Percentiles rank a stretch among this genome's conserved stretches.
Conservation (phyloP, 1,140 invertebrate genomes). For the Brachionus angularis region DNA sequence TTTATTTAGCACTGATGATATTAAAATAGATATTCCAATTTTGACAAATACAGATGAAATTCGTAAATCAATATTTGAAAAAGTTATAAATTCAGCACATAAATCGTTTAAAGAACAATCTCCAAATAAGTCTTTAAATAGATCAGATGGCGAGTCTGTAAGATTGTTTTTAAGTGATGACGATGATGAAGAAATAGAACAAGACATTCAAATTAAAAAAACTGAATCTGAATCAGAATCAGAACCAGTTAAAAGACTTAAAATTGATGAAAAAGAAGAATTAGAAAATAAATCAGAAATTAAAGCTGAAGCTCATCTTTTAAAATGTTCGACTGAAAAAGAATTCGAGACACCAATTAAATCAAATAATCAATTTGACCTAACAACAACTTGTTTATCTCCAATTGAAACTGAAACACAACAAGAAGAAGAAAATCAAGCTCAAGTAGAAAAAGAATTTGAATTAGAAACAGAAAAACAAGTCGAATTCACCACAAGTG, state of each 20-base stretch:
- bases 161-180: too few species aligned
- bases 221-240: too few species aligned
- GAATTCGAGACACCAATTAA: conserved; percentile 2
- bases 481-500: too few species aligned
- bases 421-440: too few species aligned
- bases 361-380: neutral
- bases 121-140: neutral
- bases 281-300: too few species aligned
- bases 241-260: too few species aligned
- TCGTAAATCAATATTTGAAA: conserved; percentile 11
- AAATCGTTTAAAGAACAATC: neutral
- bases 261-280: too few species aligned
- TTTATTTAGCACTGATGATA: neutral
- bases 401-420: neutral
- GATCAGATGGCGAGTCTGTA: neutral
- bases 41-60: neutral
- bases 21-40: neutral
- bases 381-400: neutral
- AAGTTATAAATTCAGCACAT: neutral
- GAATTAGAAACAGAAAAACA: neutral
- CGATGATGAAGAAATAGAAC: too few species aligned
- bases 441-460: neutral
- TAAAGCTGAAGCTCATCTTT: neutral
- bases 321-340: conserved; percentile 7
- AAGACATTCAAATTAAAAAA: too few species aligned